phyloP scores from a whole-genome alignment of 2,113 vertebrate species.

The Holacanthus passer region DNA sequence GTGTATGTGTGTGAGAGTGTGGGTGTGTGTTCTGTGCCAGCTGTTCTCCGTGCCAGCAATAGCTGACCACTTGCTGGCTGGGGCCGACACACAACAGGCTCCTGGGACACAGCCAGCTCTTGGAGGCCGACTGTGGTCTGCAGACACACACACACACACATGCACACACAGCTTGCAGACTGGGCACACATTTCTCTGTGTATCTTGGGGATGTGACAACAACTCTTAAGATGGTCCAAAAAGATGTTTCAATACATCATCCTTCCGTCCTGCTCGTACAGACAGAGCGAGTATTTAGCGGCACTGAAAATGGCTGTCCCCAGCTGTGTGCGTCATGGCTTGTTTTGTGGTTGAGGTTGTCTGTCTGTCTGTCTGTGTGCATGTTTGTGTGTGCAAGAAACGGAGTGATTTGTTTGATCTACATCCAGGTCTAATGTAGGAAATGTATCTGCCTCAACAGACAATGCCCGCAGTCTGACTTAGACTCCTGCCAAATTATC shows the following conservation, averaged over 20 bases:
- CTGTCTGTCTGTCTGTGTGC: conserved; percentile 11
- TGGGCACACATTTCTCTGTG: conserved; percentile 54
- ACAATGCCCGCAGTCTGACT: conserved; percentile 39
- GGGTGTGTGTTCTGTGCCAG: conserved; percentile 58
- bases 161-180: conserved; percentile 20
- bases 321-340: conserved; percentile 63
- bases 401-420: conserved; percentile 55
- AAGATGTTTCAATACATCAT: conserved; percentile 66
- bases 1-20: conserved; percentile 10
- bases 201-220: conserved; percentile 62
- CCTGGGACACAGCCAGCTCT: conserved; percentile 60
- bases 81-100: conserved; percentile 59
- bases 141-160: conserved; percentile 35
- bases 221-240: conserved; percentile 40
- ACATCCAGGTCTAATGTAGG: conserved; percentile 57
- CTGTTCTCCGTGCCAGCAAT: conserved; percentile 72
- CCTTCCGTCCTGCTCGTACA: conserved; percentile 37
- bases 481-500: conserved; percentile 42
- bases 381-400: conserved; percentile 5
- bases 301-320: conserved; percentile 48
- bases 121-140: conserved; percentile 51
- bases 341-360: conserved; percentile 54
- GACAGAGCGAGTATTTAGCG: conserved; percentile 53
- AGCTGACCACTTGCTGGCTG: conserved; percentile 72
- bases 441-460: conserved; percentile 59